Base-by-base conservation (phyloP, 2,888 invertebrate species). In the Pristionchus arcanus region DNA sequence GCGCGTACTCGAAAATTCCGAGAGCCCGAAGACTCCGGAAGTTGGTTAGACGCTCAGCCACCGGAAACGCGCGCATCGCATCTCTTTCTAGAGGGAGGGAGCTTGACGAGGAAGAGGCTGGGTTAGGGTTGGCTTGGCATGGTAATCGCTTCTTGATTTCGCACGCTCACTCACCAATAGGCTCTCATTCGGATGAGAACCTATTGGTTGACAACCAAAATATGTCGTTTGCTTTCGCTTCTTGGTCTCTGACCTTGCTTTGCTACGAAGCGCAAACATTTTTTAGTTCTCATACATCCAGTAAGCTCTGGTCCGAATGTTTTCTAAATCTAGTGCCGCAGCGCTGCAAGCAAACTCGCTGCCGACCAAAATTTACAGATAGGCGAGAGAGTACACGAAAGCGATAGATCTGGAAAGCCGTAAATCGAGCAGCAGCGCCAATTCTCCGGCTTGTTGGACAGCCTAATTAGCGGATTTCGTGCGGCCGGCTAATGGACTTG, bases 391-490 rank as follows among this genome's bases (percentile, higher is more conserved):
- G 37, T 21, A 68, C 28, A 28, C 28, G 28, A 28, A 28, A 68
- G 74, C 34, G 37, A 74, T 19, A 74, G 34, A 37, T 37, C 74
- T 9, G 34, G n/a, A 68, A 28, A 68, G 68, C 28, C 68, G 68
- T 68, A 25, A 68, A 68, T 68, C 68, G 68, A 68, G 5, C n/a
- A 5, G 68, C 28, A 25, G n/a, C n/a, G n/a, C 68, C 68, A n/a
- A 68, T n/a, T 68, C n/a, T 4, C 3, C 68, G 59, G 59, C 59
- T 59, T 49, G 42, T 49, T 49, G 42, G 42, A 28, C 68, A 25
- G 68, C 74, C 74, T 74, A 74, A 74, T 74, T 74, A 74, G 34
- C 74, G 34, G 74, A 74, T 74, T 74, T 74, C 74, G 74, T 74
- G 74, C 25, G 16, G 15, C 34, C 19, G 74, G 15, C 74, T 74